Conservation (phyloP, 2,888 invertebrate species). For the Orchestes rusci region DNA sequence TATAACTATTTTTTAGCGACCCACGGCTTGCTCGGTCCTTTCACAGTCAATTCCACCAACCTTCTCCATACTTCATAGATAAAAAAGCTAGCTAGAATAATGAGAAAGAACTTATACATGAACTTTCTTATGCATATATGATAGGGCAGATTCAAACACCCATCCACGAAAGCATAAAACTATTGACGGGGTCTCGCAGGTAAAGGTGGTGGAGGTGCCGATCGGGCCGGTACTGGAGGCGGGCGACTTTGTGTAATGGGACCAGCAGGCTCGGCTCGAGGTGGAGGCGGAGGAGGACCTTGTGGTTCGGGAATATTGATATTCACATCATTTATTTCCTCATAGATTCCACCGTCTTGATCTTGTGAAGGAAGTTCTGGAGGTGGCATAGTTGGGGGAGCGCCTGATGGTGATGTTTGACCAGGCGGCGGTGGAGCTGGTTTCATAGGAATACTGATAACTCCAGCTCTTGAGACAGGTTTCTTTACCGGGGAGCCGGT, state of each 20-base stretch:
- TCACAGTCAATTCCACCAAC: conserved; percentile 13
- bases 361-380: conserved; percentile 38
- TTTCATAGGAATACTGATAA: conserved; percentile 44
- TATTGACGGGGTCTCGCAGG: conserved; percentile 51
- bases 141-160: conserved; percentile 12
- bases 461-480: conserved; percentile 43
- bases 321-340: conserved; percentile 48
- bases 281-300: conserved; percentile 48
- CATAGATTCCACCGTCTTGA: conserved; percentile 48
- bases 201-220: conserved; percentile 57
- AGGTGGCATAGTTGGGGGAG: conserved; percentile 33
- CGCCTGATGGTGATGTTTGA: conserved; percentile 36
- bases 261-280: conserved; percentile 49
- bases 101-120: conserved; percentile 14
- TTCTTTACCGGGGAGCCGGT: conserved; percentile 44
- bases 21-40: conserved; percentile 16
- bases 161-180: conserved; percentile 7
- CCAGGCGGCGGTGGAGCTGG: conserved; percentile 14
- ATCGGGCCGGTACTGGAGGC: conserved; percentile 49
- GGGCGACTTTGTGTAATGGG: conserved; percentile 51
- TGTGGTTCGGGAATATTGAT: conserved; percentile 46
- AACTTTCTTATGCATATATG: conserved; percentile 16
- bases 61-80: conserved; percentile 16
- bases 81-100: conserved; percentile 15
- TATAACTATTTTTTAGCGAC: conserved; percentile 5